Conservation (phyloP, 2,888 invertebrate species). For the Drosophila recens region DNA sequence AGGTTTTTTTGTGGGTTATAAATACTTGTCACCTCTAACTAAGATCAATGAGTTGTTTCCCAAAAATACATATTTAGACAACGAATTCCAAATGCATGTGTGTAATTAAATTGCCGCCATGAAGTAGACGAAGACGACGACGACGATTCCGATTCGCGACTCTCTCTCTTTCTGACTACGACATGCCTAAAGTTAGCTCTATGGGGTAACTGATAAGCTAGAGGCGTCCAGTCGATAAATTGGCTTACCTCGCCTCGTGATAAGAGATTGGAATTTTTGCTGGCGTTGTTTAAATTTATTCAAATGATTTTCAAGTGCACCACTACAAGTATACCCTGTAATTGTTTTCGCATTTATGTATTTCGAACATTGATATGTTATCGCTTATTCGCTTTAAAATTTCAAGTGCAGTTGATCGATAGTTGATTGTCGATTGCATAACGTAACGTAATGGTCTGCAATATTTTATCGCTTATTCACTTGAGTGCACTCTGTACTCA, state of each 20-base stretch:
- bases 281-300: constrained; percentile 13
- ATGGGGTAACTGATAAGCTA: constrained; percentile 64
- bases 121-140: neutral
- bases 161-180: constrained; percentile 33
- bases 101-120: constrained; percentile 40
- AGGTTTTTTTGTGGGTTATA: no score
- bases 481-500: neutral
- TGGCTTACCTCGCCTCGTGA: constrained; percentile 40
- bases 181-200: constrained; percentile 71
- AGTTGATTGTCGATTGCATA: neutral
- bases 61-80: constrained; percentile 31
- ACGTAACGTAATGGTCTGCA: neutral
- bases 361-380: neutral
- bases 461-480: neutral
- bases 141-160: constrained; percentile 1
- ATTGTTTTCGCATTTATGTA: neutral
- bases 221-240: constrained; percentile 55
- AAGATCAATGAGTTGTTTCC: constrained; percentile 53
- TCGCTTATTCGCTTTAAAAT: neutral
- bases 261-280: constrained; percentile 45
- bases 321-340: constrained; percentile 9
- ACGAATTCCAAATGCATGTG: constrained; percentile 6
- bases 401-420: neutral
- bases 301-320: neutral
- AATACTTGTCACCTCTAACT: constrained; percentile 38